Evolutionary conservation across 2,113 vertebrate genomes (phyloP).

Genomic region (Rhabdornis inornatus): DNA sequence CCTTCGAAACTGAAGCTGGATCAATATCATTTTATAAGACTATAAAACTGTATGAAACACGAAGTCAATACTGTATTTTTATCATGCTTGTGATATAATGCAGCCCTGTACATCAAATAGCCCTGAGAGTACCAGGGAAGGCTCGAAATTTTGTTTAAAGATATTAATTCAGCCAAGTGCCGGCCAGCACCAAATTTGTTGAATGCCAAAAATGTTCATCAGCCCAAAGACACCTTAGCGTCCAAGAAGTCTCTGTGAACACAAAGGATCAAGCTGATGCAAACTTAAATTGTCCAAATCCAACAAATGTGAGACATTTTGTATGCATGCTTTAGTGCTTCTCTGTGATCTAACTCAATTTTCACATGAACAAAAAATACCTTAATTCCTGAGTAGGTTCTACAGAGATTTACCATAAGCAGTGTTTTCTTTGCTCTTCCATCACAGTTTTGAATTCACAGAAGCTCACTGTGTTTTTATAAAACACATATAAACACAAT

Average conservation of each 20-base stretch:
- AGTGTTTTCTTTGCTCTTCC: background rate
- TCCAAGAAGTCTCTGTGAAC: background rate
- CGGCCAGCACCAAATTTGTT: background rate
- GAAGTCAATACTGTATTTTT: slow-evolving; percentile 55
- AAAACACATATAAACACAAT: background rate
- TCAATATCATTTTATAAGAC: slow-evolving; percentile 61
- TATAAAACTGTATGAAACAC: slow-evolving; percentile 37
- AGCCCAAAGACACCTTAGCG: background rate
- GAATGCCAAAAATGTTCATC: background rate
- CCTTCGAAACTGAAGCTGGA: slow-evolving; percentile 34
- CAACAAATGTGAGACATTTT: background rate
- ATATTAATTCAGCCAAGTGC: background rate
- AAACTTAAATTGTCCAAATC: background rate
- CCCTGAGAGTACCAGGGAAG: background rate
- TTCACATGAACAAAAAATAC: background rate
- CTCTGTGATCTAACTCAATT: background rate
- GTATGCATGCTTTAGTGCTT: background rate
- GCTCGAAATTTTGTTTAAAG: background rate
- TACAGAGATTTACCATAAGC: background rate
- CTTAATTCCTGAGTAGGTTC: background rate
- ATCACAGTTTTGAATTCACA: background rate
- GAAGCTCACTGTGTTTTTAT: background rate
- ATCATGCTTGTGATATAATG: background rate
- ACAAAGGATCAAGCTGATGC: background rate
- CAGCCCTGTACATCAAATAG: slow-evolving; percentile 3